Base-by-base conservation (phyloP, 1,140 invertebrate species). In the Chironomus striatipennis region DNA sequence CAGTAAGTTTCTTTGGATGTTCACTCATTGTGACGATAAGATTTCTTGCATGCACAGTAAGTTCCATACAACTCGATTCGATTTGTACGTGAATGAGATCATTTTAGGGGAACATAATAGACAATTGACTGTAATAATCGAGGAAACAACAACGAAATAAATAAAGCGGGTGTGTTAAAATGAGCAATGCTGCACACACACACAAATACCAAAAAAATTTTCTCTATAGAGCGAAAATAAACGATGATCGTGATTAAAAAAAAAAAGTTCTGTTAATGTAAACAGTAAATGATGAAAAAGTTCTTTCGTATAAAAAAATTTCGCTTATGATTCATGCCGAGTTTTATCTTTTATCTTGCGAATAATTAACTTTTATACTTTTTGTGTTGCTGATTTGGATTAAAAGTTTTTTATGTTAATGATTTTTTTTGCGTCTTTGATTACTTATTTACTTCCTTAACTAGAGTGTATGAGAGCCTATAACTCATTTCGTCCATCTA, bases 11-110 rank as follows among this genome's bases (percentile, higher is more conserved):
- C 20, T 70, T 70, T n/a, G 17, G 18, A 18, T 70, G 65, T 18
- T 18, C 65, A 70, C 17, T 70, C 65, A 70, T 70, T 70, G 65
- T 70, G 18, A 70, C 65, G 65, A 70, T 70, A 70, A 57, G 47
- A 57, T 57, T 57, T 15, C n/a, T 57, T 57, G 8, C 1, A 57
- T n/a, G 47, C 47, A 15, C 47, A 57, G 47, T 57, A 10, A 57
- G 47, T 34, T 34, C 24, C 24, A 34, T 34, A 34, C 24, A 34
- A 34, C 2, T 34, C 24, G 24, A 34, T 34, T 34, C 24, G 5
- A 34, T 34, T 34, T 34, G 24, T 34, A 34, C 24, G 24, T 34
- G 24, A 34, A 34, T 34, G 24, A 34, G 24, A 34, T 34, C 24
- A 34, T 34, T 34, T 34, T 34, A 34, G 24, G 24, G 24, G 24